These are phyloP conservation scores for Nomada goodeniana DNA, from an alignment of 2,888 invertebrate genomes.

Conservation along the genomic window DNA sequence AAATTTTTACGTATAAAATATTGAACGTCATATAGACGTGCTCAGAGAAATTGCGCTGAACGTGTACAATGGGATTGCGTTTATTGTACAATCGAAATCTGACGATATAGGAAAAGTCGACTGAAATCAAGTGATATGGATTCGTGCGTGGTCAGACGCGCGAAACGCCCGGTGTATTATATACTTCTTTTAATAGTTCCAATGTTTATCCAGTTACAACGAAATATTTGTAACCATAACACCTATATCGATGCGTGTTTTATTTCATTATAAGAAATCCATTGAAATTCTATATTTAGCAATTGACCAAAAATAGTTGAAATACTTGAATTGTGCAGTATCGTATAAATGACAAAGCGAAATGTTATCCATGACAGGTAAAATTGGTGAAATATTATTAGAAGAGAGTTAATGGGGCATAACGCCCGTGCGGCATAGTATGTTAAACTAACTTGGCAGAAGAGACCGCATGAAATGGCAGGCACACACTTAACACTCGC, in stretches of 20 bases:
- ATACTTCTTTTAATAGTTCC: neutral
- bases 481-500: neutral
- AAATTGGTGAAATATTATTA: neutral
- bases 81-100: too few relatives aligned
- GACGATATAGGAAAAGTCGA: neutral
- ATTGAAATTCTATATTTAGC: too few relatives aligned
- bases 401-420: neutral
- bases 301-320: too few relatives aligned
- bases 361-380: neutral
- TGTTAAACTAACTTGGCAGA: conserved; percentile 6
- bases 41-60: too few relatives aligned
- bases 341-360: neutral
- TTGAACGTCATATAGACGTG: too few relatives aligned
- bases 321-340: too few relatives aligned
- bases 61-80: too few relatives aligned
- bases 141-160: conserved; percentile 8
- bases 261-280: too few relatives aligned
- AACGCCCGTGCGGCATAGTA: neutral
- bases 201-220: neutral
- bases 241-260: too few relatives aligned
- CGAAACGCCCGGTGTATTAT: neutral
- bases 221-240: too few relatives aligned
- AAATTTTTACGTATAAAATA: too few relatives aligned
- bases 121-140: conserved; percentile 16
- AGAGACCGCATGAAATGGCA: neutral